A percentile compares a stretch with the other conserved stretches of the same genome.
phyloP scores from a whole-genome alignment of 2,113 vertebrate species.

The Dasyurus viverrinus region DNA sequence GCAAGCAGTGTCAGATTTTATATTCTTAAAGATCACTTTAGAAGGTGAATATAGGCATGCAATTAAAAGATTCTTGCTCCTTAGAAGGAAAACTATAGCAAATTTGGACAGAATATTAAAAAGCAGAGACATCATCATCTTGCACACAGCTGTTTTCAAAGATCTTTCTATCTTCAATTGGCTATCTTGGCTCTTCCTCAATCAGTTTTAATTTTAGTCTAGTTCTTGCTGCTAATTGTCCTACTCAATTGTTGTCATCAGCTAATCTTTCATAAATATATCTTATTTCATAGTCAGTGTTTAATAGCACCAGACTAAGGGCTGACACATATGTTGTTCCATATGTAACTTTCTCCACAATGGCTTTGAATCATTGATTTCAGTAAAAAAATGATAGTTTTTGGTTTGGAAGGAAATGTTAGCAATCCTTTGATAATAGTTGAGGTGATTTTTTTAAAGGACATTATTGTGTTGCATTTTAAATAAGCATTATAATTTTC shows the following conservation, averaged over 20 bases:
- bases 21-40: no score
- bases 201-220: slow-evolving; percentile 71
- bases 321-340: slow-evolving; percentile 60
- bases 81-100: no score
- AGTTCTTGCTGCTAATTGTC: slow-evolving; percentile 75
- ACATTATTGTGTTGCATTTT: neutral
- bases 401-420: neutral
- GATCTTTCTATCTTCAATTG: no score
- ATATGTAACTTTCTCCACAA: slow-evolving; percentile 66
- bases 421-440: neutral
- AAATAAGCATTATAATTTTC: neutral
- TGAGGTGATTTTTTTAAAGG: neutral
- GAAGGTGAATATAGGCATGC: no score
- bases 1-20: no score
- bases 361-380: slow-evolving; percentile 41
- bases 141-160: no score
- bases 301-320: slow-evolving; percentile 66
- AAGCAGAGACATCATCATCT: no score
- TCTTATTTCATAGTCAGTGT: slow-evolving; percentile 73
- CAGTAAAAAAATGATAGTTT: slow-evolving; percentile 46
- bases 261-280: slow-evolving; percentile 76
- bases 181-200: no score
- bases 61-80: no score
- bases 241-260: slow-evolving; percentile 75
- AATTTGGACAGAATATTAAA: no score